A percentile compares a stretch with the other conserved stretches of the same genome.
These are phyloP conservation scores for Terebella lapidaria DNA, from an alignment of 2,888 invertebrate species.

Conservation along the genomic window DNA sequence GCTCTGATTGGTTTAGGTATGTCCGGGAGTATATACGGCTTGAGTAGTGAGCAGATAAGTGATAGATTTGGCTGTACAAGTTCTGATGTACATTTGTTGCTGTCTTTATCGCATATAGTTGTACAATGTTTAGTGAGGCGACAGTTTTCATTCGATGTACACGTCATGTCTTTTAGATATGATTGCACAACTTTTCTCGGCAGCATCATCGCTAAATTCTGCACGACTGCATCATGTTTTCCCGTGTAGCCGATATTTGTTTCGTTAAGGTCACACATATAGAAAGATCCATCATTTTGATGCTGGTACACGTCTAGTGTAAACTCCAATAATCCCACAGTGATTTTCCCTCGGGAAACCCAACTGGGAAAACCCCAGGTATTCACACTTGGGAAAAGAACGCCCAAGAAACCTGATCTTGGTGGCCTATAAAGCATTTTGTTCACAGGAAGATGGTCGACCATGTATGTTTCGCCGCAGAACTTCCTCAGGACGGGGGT, in stretches of 20 bases:
- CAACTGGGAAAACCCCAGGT: constrained; percentile 36
- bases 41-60: constrained; percentile 33
- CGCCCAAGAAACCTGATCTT: neutral
- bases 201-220: constrained; percentile 27
- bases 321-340: constrained; percentile 39
- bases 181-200: constrained; percentile 28
- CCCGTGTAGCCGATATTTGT: constrained; percentile 32
- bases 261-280: constrained; percentile 37
- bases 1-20: constrained; percentile 30
- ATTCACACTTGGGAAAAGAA: constrained; percentile 24
- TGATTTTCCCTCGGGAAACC: constrained; percentile 34
- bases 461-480: constrained; percentile 34
- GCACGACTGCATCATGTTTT: constrained; percentile 32
- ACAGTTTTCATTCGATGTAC: constrained; percentile 32
- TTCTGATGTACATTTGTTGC: constrained; percentile 28
- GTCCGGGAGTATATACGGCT: constrained; percentile 36
- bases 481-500: constrained; percentile 34
- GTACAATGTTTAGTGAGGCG: constrained; percentile 31
- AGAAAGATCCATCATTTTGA: constrained; percentile 30
- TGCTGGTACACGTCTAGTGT: constrained; percentile 34
- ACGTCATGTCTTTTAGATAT: constrained; percentile 25
- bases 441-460: constrained; percentile 24
- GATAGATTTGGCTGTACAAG: constrained; percentile 31
- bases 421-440: neutral
- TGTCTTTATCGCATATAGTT: constrained; percentile 29